Percentiles rank a stretch among this genome's conserved stretches.
These are phyloP conservation scores for Rhinatrema bivittatum DNA, from an alignment of 2,797 vertebrate species.

Conservation along the genomic window DNA sequence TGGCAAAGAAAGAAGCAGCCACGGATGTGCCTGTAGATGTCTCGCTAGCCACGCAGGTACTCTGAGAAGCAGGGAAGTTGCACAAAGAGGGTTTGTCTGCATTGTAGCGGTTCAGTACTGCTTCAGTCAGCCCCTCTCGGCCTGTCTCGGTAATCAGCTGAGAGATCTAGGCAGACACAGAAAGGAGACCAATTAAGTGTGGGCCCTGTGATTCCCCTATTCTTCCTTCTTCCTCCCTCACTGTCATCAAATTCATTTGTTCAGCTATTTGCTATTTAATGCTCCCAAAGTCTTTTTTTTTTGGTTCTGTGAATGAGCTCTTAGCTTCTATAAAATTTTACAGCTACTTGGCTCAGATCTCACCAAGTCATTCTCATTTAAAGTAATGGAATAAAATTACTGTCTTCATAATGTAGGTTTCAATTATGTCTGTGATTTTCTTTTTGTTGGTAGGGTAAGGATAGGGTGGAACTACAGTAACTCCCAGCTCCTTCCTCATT, in stretches of 20 bases:
- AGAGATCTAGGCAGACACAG: slow-evolving; percentile 72
- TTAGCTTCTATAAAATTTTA: no score
- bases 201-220: no score
- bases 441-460: no score
- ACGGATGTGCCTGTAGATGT: slow-evolving; percentile 73
- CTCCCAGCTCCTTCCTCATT: no score
- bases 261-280: not conserved
- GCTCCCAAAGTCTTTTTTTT: not conserved
- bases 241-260: not conserved
- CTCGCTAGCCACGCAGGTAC: slow-evolving; percentile 54
- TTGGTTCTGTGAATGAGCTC: not conserved
- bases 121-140: slow-evolving; percentile 78
- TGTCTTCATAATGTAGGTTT: no score
- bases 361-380: no score
- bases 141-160: slow-evolving; percentile 80
- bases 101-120: slow-evolving; percentile 78
- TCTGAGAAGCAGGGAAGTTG: slow-evolving; percentile 56
- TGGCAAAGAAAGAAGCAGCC: slow-evolving; percentile 92
- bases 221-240: not conserved
- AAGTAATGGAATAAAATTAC: no score
- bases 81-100: slow-evolving; percentile 69
- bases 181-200: no score
- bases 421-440: no score
- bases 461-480: no score
- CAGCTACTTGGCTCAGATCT: no score